Evolutionary conservation across 2,113 vertebrate genomes (phyloP), one percentile per base, ranked within the genome.

Genomic region (Fregetta grallaria): DNA sequence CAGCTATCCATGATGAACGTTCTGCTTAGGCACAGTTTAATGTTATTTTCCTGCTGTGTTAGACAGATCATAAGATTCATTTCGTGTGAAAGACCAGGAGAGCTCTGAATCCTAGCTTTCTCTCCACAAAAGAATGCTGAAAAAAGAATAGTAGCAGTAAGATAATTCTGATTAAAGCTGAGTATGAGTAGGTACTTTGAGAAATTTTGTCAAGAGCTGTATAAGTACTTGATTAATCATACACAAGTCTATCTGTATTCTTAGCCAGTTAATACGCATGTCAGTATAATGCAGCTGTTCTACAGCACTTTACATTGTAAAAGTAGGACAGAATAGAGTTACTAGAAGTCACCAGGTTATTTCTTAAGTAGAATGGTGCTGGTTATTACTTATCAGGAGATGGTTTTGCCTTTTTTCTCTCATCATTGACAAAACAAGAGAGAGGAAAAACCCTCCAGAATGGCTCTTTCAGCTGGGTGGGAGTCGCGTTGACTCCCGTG

Each of bases 271-370:
- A 84, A 94, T 78, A 74, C 78, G 73, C 73, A 78, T 75, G 73
- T 94, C 83, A 78, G 76, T 81, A 34, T 67, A 86, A 95, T 86
- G 85, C 81, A 93, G 90, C 92, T 96, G 94, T 44, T 68, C n/a
- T 56, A 47, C 63, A 58, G 63, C 10, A 9, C 83, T 84, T 74
- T 67, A 26, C 56, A 29, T 93, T 44, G 27, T 26, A 42, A 74
- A 96, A 97, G 83, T 94, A 81, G 89, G 91, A 87, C 93, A 94
- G 38, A 75, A 21, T 23, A 55, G 70, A 86, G 59, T 76, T 70
- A 80, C 55, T 63, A 34, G 29, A 84, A 95, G 40, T 86, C 80
- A 85, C 44, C 72, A 78, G 47, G 34, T 78, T 96, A 71, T 59
- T 96, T 91, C 73, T 76, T 67, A 40, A 59, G 42, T 44, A 18